Conservation (phyloP, 2,797 vertebrate species). For the Characodon lateralis region DNA sequence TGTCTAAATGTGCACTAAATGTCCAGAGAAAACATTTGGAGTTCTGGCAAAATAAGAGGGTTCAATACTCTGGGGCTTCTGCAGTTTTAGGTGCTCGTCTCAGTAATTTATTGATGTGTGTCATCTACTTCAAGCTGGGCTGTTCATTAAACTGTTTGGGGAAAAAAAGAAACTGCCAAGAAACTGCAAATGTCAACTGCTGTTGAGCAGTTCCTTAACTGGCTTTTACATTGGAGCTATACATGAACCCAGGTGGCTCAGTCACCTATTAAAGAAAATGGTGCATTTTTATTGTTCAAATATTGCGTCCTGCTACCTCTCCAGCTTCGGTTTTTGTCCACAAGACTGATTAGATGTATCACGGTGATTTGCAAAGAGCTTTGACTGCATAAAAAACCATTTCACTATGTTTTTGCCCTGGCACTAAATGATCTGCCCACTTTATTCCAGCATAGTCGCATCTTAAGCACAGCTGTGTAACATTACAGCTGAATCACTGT, state of each 20-base stretch:
- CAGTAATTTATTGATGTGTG: slow-evolving; percentile 16
- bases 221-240: neutral
- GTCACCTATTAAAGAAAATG: too few relatives aligned
- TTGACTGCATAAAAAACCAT: neutral
- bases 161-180: neutral
- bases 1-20: slow-evolving; percentile 40
- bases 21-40: slow-evolving; percentile 33
- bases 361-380: neutral
- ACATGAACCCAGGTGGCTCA: neutral
- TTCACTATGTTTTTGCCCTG: too few relatives aligned
- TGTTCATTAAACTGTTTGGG: slow-evolving; percentile 12
- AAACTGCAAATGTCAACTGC: neutral
- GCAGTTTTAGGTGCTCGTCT: slow-evolving; percentile 9
- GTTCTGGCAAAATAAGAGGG: slow-evolving; percentile 24
- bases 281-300: too few relatives aligned
- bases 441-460: too few relatives aligned
- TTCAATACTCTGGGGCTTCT: neutral
- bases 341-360: neutral
- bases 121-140: slow-evolving; percentile 8
- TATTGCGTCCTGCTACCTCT: neutral
- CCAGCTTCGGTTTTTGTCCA: neutral
- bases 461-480: too few relatives aligned
- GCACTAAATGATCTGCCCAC: too few relatives aligned
- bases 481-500: neutral
- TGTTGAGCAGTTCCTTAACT: neutral